Percentiles rank a stretch among this genome's conserved stretches.
phyloP scores from a whole-genome alignment of 2,888 invertebrate species.

The Eupithecia abbreviata region DNA sequence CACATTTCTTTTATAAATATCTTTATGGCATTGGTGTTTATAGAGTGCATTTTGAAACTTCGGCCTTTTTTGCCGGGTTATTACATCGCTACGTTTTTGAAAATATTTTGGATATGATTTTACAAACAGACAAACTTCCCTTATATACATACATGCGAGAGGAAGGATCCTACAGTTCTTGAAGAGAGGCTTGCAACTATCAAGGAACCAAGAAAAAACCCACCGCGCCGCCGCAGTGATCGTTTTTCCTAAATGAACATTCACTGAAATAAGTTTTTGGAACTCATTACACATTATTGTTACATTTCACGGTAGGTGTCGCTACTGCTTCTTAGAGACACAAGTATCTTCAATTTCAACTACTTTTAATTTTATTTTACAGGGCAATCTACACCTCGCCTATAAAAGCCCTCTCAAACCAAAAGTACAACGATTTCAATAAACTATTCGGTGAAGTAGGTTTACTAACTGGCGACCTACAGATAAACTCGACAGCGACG shows the following conservation, averaged over 20 bases:
- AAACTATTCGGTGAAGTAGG: constrained; percentile 96
- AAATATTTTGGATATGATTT: too few relatives aligned
- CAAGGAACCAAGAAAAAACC: too few relatives aligned
- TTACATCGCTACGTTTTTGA: too few relatives aligned
- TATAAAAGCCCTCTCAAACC: constrained; percentile 99
- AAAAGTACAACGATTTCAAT: constrained; percentile 99
- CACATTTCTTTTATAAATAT: too few relatives aligned
- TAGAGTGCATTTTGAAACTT: too few relatives aligned
- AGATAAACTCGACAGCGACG: constrained; percentile 95
- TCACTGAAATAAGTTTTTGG: neutral
- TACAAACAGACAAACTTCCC: too few relatives aligned
- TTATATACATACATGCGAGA: too few relatives aligned
- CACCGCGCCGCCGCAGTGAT: too few relatives aligned
- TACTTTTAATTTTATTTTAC: constrained; percentile 18
- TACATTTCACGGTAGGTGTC: neutral
- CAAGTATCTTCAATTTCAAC: neutral
- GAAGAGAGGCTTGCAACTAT: too few relatives aligned
- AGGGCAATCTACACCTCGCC: constrained; percentile 98
- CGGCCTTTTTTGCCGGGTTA: too few relatives aligned
- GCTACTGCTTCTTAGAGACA: neutral
- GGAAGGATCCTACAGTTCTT: too few relatives aligned
- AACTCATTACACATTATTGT: neutral
- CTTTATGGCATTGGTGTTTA: too few relatives aligned
- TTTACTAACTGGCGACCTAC: constrained; percentile 96
- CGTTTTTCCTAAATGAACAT: neutral